A percentile compares a stretch with the other conserved stretches of the same genome.
Conservation (phyloP, 2,797 vertebrate genomes). For the Parauchenoglanis punctatus region DNA sequence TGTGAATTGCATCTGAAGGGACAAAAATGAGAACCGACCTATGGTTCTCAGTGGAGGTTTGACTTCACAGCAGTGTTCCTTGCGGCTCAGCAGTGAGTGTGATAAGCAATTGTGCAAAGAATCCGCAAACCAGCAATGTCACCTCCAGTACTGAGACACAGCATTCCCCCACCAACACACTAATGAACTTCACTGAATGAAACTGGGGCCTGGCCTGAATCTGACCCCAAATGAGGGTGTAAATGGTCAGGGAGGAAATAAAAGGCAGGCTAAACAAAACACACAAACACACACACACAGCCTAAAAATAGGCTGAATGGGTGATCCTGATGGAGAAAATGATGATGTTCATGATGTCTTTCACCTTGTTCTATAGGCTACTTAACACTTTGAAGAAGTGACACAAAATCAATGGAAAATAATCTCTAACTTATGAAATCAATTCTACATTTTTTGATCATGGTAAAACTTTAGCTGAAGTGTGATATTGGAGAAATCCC, state of each 20-base stretch:
- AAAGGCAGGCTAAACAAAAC: constrained; percentile 73
- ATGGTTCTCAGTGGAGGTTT: constrained; percentile 44
- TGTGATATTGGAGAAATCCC: neutral
- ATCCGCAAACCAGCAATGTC: constrained; percentile 53
- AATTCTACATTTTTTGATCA: neutral
- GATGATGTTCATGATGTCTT: neutral
- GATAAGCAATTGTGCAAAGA: constrained; percentile 54
- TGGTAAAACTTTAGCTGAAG: neutral
- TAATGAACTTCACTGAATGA: constrained; percentile 61
- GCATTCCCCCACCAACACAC: constrained; percentile 57
- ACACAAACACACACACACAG: constrained; percentile 47
- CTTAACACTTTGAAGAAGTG: neutral
- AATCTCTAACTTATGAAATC: neutral
- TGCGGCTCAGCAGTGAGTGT: constrained; percentile 43
- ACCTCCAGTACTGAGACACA: constrained; percentile 55
- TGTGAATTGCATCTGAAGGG: constrained; percentile 18
- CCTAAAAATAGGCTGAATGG: constrained; percentile 53
- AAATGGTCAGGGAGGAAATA: constrained; percentile 74
- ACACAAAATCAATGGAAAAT: neutral
- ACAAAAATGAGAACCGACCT: constrained; percentile 42
- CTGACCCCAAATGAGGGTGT: constrained; percentile 75
- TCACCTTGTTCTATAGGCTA: too few species aligned
- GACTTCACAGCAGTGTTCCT: constrained; percentile 57
- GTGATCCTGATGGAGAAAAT: constrained; percentile 42
- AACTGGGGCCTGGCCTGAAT: constrained; percentile 67